Evolutionary conservation across 2,888 invertebrate species (phyloP), one percentile per base, ranked within the genome.

Genomic region (Plemyria rubiginata): DNA sequence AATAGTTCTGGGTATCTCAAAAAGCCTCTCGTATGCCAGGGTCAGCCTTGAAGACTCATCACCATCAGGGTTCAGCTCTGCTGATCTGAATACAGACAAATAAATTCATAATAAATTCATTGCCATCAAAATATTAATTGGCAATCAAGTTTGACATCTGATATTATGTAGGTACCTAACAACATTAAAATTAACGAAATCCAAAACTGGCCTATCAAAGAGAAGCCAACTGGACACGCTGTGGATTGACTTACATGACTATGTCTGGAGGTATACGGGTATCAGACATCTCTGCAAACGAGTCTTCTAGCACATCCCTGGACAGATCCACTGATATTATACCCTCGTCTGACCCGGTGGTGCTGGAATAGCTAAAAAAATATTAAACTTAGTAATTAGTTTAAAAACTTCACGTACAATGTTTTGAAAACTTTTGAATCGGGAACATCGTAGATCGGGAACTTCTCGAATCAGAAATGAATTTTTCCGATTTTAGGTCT

Each of bases 1-100:
- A 53, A 96, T 88, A 13, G 94, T 91, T 70, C 93, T 91, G 0
- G 96, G 96, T 74, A 96, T 93, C 13, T 93, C 93, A 67, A 93
- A 94, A 40, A 96, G 83, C 65, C 94, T 93, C 81, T 96, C 96
- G 76, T 96, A 96, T 0, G 96, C 96, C 65, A 96, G 79, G 0
- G 95, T 95, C 54, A 96, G 87, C 71, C 94, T 93, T 32, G 93
- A 90, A 4, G 94, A 87, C 46, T 94, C 93, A 48, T 85, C 86
- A 65, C 73, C 77, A 8, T 76, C 78, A 22, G 62, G 63, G 41
- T 71, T 71, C 15, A 76, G 77, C 12, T 83, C 86, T 8, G 80
- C 72, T 7, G 86, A 84, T 60, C 91, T 92, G 62, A 9, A 41
- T 28, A 13, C 11, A 41, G 16, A 4, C 2, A 12, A 7, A 36